Percentiles rank a stretch among this genome's conserved stretches.
phyloP scores from a whole-genome alignment of 1,140 invertebrate genomes.

The Ceratosolen fusciceps region DNA sequence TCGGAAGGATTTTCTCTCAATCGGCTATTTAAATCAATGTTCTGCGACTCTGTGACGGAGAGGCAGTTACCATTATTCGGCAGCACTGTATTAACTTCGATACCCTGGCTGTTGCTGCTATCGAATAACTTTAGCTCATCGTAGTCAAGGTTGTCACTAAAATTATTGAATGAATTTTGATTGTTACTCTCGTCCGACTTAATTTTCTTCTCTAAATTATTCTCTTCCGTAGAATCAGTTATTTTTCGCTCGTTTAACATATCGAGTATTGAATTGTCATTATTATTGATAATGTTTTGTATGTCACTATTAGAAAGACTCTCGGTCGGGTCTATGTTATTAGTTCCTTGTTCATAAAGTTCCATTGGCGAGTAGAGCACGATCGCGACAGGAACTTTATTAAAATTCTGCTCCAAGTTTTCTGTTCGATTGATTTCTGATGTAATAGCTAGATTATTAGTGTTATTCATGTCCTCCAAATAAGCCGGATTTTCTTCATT shows the following conservation, averaged over 20 bases:
- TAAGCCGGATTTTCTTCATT: conserved; percentile 31
- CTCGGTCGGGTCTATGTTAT: conserved; percentile 30
- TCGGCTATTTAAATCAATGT: conserved; percentile 40
- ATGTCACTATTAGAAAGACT: conserved; percentile 32
- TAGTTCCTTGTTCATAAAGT: conserved; percentile 20
- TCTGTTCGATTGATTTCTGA: conserved; percentile 51
- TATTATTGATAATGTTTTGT: conserved; percentile 51
- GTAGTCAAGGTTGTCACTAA: conserved; percentile 53
- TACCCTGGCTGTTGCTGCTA: conserved; percentile 44
- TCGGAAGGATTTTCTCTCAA: conserved; percentile 37
- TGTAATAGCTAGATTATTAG: conserved; percentile 37
- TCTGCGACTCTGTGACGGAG: not conserved
- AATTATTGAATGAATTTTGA: conserved; percentile 51
- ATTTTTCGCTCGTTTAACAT: conserved; percentile 38
- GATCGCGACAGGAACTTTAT: conserved; percentile 46
- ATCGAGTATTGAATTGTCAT: conserved; percentile 45
- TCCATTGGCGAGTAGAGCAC: conserved; percentile 47
- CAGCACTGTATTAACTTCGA: not conserved
- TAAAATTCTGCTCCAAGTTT: conserved; percentile 43
- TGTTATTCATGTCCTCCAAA: conserved; percentile 48
- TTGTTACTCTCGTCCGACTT: conserved; percentile 43
- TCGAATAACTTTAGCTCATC: conserved; percentile 59
- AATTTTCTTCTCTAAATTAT: conserved; percentile 49
- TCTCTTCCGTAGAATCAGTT: conserved; percentile 49
- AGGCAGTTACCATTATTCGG: conserved; percentile 10